phyloP scores from a whole-genome alignment of 2,113 vertebrate genomes.

The Danio rerio region GRCz12tu NC_133187.1:10872501-10873000 shows the following conservation, averaged over 20 bases:
- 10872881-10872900: background rate
- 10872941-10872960: constrained; percentile 32
- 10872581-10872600: background rate
- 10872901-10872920: background rate
- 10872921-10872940: background rate
- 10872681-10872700: constrained; percentile 69
- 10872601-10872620: constrained; percentile 54
- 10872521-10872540: background rate
- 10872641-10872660: constrained; percentile 29
- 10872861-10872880: background rate
- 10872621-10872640: constrained; percentile 8
- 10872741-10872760: constrained; percentile 65
- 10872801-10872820: constrained; percentile 62
- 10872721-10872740: constrained; percentile 58
- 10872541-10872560: background rate
- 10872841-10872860: background rate
- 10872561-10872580: background rate
- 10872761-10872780: constrained; percentile 67
- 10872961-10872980: background rate
- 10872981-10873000: constrained; percentile 15
- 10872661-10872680: constrained; percentile 71
- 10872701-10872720: constrained; percentile 68
- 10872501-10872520: constrained; percentile 13
- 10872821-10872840: background rate
- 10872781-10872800: constrained; percentile 56